Evolutionary conservation across 2,113 vertebrate species (phyloP), one percentile per base, ranked within the genome.

Genomic region (Limnothrissa miodon): DNA sequence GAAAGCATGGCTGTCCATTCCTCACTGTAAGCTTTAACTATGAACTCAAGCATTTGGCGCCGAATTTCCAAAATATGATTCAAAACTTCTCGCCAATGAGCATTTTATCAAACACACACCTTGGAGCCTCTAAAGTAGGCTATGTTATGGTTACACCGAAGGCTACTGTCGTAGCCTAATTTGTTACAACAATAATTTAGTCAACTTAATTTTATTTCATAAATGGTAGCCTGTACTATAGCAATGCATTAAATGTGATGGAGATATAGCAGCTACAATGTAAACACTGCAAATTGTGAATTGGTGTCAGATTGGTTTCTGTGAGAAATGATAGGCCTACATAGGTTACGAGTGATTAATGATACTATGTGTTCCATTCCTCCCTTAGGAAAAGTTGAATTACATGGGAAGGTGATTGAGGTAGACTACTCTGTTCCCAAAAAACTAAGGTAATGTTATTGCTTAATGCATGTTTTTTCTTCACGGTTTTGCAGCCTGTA

Each of bases 391-490:
- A 97, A 97, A 96, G 96, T 93, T 89, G 96, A 97, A 91, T 95
- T 97, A 91, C 96, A 96, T 93, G 97, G 97, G 90, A 96, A 97
- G 95, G 95, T 97, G 95, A 96, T 98, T 94, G 96, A 97, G 93
- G 96, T 97, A 91, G 96, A 98, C 95, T 97, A 97, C 90, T 97
- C 96, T 84, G 96, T 97, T 91, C 96, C 96, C 86, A 97, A 96
- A 96, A 98, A 97, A 91, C 95, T 96, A 92, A 97, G 97, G 97
- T 98, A 96, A 93, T 78, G 6, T 10, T 33, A 66, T 66, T 66
- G 29, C 59, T 66, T 66, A 33, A 66, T 66, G 13, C 7, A 66
- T 66, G 59, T 66, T 33, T 66, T n/a, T 66, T 25, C 29, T 66
- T 33, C 13, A 66, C 59, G 11, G 15, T 33, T 8, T 15, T 66